phyloP scores from a whole-genome alignment of 2,888 invertebrate genomes.

The Piscicola geometra region DNA sequence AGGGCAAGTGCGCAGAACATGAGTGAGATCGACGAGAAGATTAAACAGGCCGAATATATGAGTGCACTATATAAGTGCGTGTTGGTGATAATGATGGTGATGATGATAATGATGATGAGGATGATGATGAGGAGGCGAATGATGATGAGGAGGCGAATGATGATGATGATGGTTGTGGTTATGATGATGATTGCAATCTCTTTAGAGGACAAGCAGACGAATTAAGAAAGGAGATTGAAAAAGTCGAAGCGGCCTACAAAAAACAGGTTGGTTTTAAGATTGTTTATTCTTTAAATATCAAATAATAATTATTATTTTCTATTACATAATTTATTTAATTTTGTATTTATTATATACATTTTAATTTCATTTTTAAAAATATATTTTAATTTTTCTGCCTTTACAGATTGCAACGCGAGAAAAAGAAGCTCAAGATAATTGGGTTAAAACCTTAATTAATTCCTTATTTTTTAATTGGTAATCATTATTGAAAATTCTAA shows the following conservation, averaged over 20 bases:
- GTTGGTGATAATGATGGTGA: conserved; percentile 32
- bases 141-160: conserved; percentile 17
- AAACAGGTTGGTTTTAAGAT: neutral
- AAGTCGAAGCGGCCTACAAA: neutral
- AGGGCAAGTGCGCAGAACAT: neutral
- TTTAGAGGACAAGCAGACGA: neutral
- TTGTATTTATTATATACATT: neutral
- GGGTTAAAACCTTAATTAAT: neutral
- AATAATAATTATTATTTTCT: neutral
- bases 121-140: conserved; percentile 32
- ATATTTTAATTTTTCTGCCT: neutral
- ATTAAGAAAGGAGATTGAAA: neutral
- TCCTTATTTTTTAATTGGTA: neutral
- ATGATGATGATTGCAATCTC: neutral
- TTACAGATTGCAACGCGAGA: conserved; percentile 21
- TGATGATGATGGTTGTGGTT: neutral
- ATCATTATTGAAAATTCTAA: neutral
- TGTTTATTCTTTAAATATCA: neutral
- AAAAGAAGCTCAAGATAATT: conserved; percentile 23
- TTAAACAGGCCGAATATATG: neutral
- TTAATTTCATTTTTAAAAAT: too few species aligned
- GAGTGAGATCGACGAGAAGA: neutral
- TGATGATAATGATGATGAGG: conserved; percentile 35
- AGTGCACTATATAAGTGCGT: neutral
- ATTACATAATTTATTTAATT: neutral